phyloP scores from a whole-genome alignment of 1,140 invertebrate genomes.

The Drosophila melanogaster region DNA sequence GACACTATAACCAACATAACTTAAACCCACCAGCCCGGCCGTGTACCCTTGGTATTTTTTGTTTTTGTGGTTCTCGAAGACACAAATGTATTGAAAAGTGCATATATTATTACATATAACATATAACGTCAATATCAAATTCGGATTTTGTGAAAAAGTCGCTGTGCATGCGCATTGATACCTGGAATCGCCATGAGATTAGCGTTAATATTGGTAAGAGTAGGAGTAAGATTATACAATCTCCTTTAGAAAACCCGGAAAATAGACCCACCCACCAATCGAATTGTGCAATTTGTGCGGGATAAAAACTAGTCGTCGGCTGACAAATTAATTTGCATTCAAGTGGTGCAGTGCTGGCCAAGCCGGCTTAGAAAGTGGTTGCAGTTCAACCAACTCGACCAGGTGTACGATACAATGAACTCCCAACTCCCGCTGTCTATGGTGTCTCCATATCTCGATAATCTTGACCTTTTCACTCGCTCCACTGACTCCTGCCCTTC shows the following conservation, averaged over 20 bases:
- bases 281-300: conserved; percentile 1
- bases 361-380: conserved; percentile 58
- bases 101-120: neutral
- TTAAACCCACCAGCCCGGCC: neutral
- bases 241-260: conserved; percentile 29
- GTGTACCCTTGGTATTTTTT: neutral
- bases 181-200: conserved; percentile 62
- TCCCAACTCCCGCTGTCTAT: neutral
- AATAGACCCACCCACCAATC: conserved; percentile 13
- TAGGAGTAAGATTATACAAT: conserved; percentile 8
- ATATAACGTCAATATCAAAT: neutral
- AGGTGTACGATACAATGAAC: conserved; percentile 35
- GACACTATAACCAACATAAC: neutral
- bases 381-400: conserved; percentile 46
- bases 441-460: conserved; percentile 1
- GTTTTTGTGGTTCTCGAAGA: conserved; percentile 14
- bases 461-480: conserved; percentile 36
- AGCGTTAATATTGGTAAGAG: conserved; percentile 69
- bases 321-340: conserved; percentile 73
- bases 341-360: conserved; percentile 37
- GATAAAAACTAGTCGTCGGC: conserved; percentile 27
- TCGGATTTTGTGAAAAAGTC: conserved; percentile 52
- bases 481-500: conserved; percentile 22
- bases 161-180: conserved; percentile 53
- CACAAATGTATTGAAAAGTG: conserved; percentile 1